Evolutionary conservation across 2,113 vertebrate genomes (phyloP), one percentile per base, ranked within the genome.

Genomic region (Platanista minor): DNA sequence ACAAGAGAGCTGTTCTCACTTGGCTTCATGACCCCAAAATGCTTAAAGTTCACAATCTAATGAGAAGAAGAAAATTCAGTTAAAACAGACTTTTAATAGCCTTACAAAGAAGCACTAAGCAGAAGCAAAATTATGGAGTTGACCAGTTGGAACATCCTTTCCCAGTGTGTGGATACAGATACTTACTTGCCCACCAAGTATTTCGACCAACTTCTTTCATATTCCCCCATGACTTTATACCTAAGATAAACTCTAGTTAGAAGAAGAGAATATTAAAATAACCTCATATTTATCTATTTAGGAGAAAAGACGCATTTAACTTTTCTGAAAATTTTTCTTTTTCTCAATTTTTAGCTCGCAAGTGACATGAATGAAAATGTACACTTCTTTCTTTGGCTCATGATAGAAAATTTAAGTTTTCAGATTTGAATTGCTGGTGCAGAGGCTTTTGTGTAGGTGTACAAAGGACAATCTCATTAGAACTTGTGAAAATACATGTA

Each of bases 371-470:
- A 2, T 39, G 72, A 1, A 11, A 57, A 54, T 33, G 10, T 67
- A 46, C 14, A 31, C 62, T 71, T 94, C n/a, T 80, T 66, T 69
- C 46, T 71, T 88, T 66, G 61, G 18, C 74, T 86, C 36, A 0
- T 57, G 10, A 41, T 77, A n/a, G 27, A 78, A 96, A 54, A 36
- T 88, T 36, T 74, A 71, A 64, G 36, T 67, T 89, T 91, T 46
- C 29, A 21, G 15, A 71, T 67, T 49, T 72, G 27, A 23, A 59
- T 92, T 87, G 29, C 41, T 92, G 3, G 80, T 27, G 5, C 29
- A 80, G 49, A 96, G 84, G 33, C 64, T 67, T 93, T 61, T 41
- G 3, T 75, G 14, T 81, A 64, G 43, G 23, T 77, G 8, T 46
- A 33, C 18, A 31, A 54, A 25, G 81, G 75, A 71, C 36, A 43